phyloP scores from a whole-genome alignment of 2,797 vertebrate genomes.

The Phalanger gymnotis region DNA sequence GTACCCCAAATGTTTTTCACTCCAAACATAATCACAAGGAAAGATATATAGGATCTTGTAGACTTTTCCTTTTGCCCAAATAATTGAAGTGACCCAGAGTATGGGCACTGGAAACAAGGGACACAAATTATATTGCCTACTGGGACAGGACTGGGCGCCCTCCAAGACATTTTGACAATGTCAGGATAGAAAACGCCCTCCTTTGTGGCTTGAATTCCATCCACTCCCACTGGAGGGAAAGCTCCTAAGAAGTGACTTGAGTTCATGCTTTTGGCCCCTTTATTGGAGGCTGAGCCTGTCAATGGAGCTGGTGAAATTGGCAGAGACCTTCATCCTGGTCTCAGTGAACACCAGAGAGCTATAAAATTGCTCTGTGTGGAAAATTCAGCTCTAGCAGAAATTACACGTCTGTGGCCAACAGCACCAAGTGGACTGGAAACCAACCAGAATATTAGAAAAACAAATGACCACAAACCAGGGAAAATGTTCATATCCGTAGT shows the following conservation, averaged over 20 bases:
- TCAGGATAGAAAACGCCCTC: constrained; percentile 59
- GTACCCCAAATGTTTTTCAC: constrained; percentile 13
- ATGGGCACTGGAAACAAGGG: constrained; percentile 17
- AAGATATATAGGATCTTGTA: neutral
- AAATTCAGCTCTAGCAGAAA: constrained; percentile 83
- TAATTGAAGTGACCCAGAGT: constrained; percentile 49
- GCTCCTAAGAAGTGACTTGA: constrained; percentile 54
- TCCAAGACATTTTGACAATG: constrained; percentile 43
- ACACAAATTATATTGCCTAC: constrained; percentile 48
- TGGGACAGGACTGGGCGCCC: constrained; percentile 17
- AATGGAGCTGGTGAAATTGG: constrained; percentile 75
- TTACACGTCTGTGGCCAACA: constrained; percentile 79
- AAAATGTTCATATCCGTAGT: constrained; percentile 78
- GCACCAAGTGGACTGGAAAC: constrained; percentile 76
- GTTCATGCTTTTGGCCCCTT: constrained; percentile 62
- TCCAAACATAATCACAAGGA: constrained; percentile 5
- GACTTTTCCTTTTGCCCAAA: constrained; percentile 15
- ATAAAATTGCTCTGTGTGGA: constrained; percentile 80
- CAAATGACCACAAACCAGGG: constrained; percentile 82
- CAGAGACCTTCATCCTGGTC: constrained; percentile 66
- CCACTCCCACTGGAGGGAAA: constrained; percentile 10
- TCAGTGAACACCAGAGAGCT: constrained; percentile 77
- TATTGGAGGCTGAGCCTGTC: constrained; percentile 66
- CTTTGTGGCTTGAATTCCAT: constrained; percentile 7
- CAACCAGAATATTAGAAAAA: constrained; percentile 82